Percentiles rank a stretch among this genome's conserved stretches.
These are phyloP conservation scores for Chelonus insularis DNA, from an alignment of 1,140 invertebrate species.

Conservation along the genomic window DNA sequence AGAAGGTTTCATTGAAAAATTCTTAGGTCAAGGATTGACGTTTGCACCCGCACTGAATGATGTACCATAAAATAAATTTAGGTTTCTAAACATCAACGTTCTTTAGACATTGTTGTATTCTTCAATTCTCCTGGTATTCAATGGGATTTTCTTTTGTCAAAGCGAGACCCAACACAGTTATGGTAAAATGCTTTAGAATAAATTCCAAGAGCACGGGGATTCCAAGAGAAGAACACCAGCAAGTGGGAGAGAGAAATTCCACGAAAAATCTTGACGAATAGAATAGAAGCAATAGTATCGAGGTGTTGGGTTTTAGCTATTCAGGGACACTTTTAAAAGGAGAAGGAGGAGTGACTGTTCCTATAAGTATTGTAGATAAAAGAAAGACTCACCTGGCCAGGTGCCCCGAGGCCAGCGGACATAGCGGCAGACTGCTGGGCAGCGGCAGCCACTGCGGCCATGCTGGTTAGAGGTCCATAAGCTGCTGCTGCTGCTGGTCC, in stretches of 20 bases:
- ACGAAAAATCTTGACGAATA: neutral
- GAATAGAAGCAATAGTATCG: conserved; percentile 26
- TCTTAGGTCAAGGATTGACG: conserved; percentile 24
- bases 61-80: too few species aligned
- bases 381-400: conserved; percentile 61
- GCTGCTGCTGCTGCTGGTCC: conserved; percentile 68
- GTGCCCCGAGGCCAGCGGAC: conserved; percentile 62
- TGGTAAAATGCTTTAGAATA: too few species aligned
- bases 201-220: too few species aligned
- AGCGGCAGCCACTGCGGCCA: conserved; percentile 66
- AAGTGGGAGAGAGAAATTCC: too few species aligned
- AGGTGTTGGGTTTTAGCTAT: conserved; percentile 28
- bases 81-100: too few species aligned
- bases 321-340: conserved; percentile 19
- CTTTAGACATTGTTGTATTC: too few species aligned
- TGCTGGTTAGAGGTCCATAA: conserved; percentile 66
- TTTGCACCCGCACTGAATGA: conserved; percentile 26
- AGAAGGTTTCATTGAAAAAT: conserved; percentile 3
- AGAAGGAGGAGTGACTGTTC: conserved; percentile 4
- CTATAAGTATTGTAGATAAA: neutral
- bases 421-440: conserved; percentile 66
- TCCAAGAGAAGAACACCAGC: too few species aligned
- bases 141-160: too few species aligned
- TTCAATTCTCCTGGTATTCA: too few species aligned
- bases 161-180: too few species aligned